phyloP scores from a whole-genome alignment of 1,140 invertebrate genomes.

The Neuroterus valhalla region DNA sequence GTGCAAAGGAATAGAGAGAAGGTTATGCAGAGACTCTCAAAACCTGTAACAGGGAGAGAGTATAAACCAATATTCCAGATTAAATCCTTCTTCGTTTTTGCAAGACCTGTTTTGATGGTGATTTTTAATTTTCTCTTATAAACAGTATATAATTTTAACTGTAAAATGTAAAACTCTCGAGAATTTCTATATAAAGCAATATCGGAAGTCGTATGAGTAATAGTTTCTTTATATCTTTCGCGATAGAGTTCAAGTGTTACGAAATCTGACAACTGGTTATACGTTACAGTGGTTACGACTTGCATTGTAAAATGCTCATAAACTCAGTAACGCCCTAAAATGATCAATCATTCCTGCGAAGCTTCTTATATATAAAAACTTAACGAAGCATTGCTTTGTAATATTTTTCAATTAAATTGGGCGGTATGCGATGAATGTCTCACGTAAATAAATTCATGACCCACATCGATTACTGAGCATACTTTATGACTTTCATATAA shows the following conservation, averaged over 20 bases:
- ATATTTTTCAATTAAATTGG: conserved; percentile 15
- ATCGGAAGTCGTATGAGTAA: conserved; percentile 24
- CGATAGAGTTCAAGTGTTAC: conserved; percentile 19
- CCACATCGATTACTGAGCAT: background rate
- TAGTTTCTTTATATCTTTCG: conserved; percentile 21
- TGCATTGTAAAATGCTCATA: conserved; percentile 25
- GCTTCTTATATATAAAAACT: conserved; percentile 11
- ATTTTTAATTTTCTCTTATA: too few relatives aligned
- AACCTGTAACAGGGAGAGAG: too few relatives aligned
- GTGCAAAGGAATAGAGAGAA: too few relatives aligned
- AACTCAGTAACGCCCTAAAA: conserved; percentile 20
- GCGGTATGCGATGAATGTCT: background rate
- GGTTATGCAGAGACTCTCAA: too few relatives aligned
- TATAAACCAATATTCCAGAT: too few relatives aligned
- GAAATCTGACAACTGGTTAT: conserved; percentile 16
- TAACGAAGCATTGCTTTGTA: conserved; percentile 10
- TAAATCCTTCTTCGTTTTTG: too few relatives aligned
- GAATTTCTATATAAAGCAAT: conserved; percentile 22
- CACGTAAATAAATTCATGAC: conserved; percentile 3
- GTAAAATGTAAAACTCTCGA: too few relatives aligned
- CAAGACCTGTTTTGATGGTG: too few relatives aligned
- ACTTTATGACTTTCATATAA: background rate
- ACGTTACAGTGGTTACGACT: conserved; percentile 12
- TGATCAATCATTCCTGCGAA: conserved; percentile 28
- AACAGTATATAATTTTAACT: too few relatives aligned